Conservation (phyloP, 2,113 vertebrate species). For the Microtus richardsoni region DNA sequence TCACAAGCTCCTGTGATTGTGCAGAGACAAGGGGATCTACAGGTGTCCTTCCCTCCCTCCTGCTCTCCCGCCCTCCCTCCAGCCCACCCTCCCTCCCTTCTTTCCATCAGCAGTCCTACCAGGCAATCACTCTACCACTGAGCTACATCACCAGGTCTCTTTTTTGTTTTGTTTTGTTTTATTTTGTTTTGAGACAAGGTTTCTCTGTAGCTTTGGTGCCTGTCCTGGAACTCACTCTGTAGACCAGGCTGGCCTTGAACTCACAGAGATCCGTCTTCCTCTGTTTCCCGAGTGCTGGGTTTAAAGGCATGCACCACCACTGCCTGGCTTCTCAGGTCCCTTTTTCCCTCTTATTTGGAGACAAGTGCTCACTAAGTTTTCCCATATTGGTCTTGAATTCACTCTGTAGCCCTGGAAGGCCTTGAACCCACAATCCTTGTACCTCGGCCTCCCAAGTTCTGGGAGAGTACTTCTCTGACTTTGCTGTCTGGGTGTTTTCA, state of each 20-base stretch:
- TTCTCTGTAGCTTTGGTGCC: no score
- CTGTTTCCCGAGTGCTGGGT: no score
- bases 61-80: no score
- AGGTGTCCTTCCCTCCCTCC: background rate
- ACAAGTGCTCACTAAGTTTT: background rate
- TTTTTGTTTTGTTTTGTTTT: background rate
- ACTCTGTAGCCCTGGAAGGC: background rate
- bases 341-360: background rate
- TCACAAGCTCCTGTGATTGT: no score
- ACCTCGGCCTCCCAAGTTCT: background rate
- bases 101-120: background rate
- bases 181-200: no score
- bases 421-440: background rate
- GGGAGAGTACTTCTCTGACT: background rate
- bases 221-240: no score
- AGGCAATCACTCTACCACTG: background rate
- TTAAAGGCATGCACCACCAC: no score
- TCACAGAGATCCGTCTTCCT: no score
- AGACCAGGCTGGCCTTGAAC: no score
- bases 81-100: rapidly evolving
- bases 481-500: rapidly evolving
- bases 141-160: background rate
- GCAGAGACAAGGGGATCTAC: background rate
- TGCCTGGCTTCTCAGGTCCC: no score
- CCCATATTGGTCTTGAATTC: background rate